Base-by-base conservation (phyloP, 2,797 vertebrate genomes). In the Sciaenops ocellatus region DNA sequence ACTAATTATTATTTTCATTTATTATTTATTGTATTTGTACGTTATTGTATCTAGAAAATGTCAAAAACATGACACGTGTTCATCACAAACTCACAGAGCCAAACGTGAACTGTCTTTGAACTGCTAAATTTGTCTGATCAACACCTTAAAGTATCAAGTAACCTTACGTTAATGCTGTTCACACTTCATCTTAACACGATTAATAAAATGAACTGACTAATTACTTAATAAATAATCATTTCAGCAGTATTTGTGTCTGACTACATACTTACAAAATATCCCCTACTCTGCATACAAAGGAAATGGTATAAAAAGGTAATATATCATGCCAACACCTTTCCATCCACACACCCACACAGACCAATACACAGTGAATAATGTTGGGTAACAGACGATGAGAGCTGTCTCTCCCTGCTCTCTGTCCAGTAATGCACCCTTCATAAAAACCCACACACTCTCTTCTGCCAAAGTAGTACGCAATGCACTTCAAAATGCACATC, bases 351-450 rank as follows among this genome's bases (percentile, higher is more conserved):
- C 88, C 79, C 83, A 69, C 80, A 73, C 74, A 78, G 50, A 68
- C 38, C 54, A 18, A 75, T 56, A 76, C 30, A n/a, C 57, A 15
- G 59, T 75, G 61, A 80, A 86, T 84, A 67, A 79, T 77, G 70
- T 71, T 41, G 44, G 42, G 7, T 26, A 69, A 73, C 61, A 60
- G 73, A 38, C 3, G 59, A 73, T 64, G 63, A 87, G 79, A 84
- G 83, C 66, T 11, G 22, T 74, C 82, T 84, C 52, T 76, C 60
- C 48, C 64, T 78, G 82, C 73, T 81, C 65, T 76, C 78, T 66
- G 78, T 79, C 77, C 84, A 61, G 69, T 89, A 89, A 83, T 84
- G 63, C 42, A 86, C 64, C 80, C 79, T 80, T 85, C 67, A 87
- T 63, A 68, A 83, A 38, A 90, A 80, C 81, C 79, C 80, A 89